Conservation (phyloP, 2,113 vertebrate species). For the Hemichromis elongatus region DNA sequence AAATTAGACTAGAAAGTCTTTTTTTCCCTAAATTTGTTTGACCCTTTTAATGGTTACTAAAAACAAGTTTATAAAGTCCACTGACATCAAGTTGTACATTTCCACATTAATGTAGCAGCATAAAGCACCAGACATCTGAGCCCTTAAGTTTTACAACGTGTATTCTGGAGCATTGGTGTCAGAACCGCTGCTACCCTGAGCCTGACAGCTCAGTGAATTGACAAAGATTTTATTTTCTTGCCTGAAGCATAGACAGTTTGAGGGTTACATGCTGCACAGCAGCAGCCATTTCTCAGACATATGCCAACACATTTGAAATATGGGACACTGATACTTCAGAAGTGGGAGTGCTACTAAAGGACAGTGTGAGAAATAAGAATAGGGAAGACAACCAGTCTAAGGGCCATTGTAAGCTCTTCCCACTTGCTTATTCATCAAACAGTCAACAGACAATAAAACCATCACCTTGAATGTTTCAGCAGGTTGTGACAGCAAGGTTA, state of each 20-base stretch:
- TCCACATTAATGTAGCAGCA: neutral
- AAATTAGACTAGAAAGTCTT: neutral
- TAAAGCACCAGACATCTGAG: constrained; percentile 1
- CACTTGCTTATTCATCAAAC: neutral
- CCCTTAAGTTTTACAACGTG: neutral
- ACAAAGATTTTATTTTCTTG: constrained; percentile 31
- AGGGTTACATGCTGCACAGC: constrained; percentile 28
- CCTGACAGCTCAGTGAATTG: constrained; percentile 20
- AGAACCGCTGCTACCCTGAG: neutral
- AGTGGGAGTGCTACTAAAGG: neutral
- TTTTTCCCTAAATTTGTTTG: neutral
- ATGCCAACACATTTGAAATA: constrained; percentile 28
- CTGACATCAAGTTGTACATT: neutral
- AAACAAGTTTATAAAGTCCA: neutral
- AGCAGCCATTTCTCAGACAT: constrained; percentile 27
- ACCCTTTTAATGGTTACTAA: neutral
- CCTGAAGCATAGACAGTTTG: constrained; percentile 23
- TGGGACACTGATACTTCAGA: neutral
- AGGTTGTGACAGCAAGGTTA: neutral
- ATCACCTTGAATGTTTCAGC: neutral
- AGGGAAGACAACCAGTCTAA: neutral
- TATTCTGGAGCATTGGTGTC: constrained; percentile 7
- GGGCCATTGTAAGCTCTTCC: neutral
- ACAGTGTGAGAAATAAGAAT: neutral
- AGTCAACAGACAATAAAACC: neutral